Conservation (phyloP, 1,140 invertebrate genomes). For the Leptinotarsa lineolata region DNA sequence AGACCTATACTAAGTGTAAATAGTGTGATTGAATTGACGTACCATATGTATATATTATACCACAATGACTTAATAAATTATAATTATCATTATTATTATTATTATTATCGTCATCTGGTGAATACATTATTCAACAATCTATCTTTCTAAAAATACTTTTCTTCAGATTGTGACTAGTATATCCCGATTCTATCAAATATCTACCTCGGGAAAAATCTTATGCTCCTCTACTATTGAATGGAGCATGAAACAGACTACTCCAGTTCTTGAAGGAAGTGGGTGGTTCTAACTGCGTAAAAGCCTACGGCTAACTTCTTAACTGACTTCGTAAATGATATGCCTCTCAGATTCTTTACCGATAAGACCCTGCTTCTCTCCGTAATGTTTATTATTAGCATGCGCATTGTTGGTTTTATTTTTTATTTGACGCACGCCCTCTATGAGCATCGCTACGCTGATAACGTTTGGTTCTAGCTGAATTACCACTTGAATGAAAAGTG, state of each 20-base stretch:
- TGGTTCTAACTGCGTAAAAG: constrained; percentile 17
- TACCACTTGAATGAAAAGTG: too few species aligned
- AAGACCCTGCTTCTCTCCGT: constrained; percentile 21
- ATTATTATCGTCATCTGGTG: too few species aligned
- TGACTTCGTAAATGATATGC: constrained; percentile 37
- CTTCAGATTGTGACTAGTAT: too few species aligned
- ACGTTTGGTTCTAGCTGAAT: too few species aligned
- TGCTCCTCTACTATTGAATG: not conserved
- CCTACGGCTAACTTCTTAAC: constrained; percentile 20
- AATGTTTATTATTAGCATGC: constrained; percentile 23
- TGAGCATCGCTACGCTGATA: not conserved
- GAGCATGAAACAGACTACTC: constrained; percentile 12
- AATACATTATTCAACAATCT: too few species aligned
- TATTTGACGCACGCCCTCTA: not conserved
- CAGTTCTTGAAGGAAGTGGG: constrained; percentile 24
- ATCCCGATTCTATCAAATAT: too few species aligned
- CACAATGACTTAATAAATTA: too few species aligned
- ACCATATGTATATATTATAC: too few species aligned
- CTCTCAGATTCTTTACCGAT: constrained; percentile 30
- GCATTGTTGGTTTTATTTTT: constrained; percentile 26
- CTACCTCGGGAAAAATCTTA: not conserved
- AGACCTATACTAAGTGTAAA: too few species aligned
- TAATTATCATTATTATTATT: too few species aligned
- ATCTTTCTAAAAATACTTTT: too few species aligned
- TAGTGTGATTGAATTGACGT: too few species aligned